Evolutionary conservation across 2,113 vertebrate species (phyloP).

Genomic region (Amblyornis subalaris): DNA sequence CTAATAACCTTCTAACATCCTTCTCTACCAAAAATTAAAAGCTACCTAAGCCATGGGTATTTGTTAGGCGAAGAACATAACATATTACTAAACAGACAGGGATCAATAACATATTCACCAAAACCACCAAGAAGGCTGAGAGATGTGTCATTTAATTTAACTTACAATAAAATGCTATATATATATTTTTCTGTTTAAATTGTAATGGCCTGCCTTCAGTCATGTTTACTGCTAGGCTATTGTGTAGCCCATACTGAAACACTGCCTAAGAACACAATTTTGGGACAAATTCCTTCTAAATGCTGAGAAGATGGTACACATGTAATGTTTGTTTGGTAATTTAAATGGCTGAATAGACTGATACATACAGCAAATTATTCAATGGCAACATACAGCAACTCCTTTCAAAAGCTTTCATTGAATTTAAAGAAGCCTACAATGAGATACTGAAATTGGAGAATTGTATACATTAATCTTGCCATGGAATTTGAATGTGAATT

Average conservation of each 20-base stretch:
- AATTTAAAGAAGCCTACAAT: not conserved
- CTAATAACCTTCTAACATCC: not conserved
- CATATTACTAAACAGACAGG: not conserved
- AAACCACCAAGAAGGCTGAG: not conserved
- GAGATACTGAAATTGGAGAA: not conserved
- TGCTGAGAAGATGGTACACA: not conserved
- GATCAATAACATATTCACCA: not conserved
- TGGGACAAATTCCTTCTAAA: not conserved
- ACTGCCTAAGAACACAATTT: not conserved
- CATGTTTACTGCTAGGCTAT: rapidly evolving
- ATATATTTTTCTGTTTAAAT: not conserved
- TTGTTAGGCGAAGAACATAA: not conserved
- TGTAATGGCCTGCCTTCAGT: not conserved
- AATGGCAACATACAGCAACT: not conserved
- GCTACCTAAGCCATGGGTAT: not conserved
- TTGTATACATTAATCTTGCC: not conserved
- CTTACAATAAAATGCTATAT: not conserved
- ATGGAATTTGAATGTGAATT: not conserved
- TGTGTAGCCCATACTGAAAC: not conserved
- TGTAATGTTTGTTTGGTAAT: not conserved
- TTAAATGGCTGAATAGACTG: not conserved
- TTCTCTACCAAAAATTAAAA: not conserved
- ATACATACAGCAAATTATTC: not conserved
- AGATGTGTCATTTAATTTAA: not conserved
- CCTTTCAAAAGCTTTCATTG: not conserved